A percentile compares a stretch with the other conserved stretches of the same genome.
These are phyloP conservation scores for Tachina grossa DNA, from an alignment of 2,888 invertebrate species.

Conservation along the genomic window DNA sequence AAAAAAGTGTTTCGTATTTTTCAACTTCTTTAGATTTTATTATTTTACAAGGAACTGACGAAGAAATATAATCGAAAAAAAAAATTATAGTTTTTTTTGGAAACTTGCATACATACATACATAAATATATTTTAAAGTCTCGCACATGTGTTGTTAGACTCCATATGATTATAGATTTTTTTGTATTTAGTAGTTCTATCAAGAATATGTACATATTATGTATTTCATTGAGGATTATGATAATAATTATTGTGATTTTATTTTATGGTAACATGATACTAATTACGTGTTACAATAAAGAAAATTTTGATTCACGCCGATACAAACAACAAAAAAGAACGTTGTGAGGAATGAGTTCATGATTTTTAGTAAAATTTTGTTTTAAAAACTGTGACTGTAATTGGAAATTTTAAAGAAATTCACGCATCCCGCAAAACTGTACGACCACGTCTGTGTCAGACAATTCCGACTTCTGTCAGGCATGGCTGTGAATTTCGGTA, in stretches of 20 bases:
- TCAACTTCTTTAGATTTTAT: conserved; percentile 16
- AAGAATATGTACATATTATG: not conserved
- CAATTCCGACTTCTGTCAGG: too few species aligned
- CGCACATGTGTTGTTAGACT: not conserved
- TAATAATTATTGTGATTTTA: conserved; percentile 35
- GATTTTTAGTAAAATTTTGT: too few species aligned
- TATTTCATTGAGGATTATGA: conserved; percentile 24
- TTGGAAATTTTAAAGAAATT: too few species aligned
- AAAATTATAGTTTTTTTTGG: conserved; percentile 9
- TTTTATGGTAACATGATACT: conserved; percentile 21
- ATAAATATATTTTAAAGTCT: not conserved
- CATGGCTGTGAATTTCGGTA: too few species aligned
- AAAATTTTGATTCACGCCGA: not conserved
- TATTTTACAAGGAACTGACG: conserved; percentile 22
- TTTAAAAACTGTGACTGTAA: too few species aligned
- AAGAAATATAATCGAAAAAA: not conserved
- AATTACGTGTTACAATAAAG: conserved; percentile 54
- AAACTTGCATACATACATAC: not conserved
- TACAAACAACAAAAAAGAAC: not conserved
- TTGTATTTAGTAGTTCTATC: not conserved
- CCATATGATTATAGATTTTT: not conserved
- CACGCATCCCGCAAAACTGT: too few species aligned
- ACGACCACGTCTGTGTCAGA: too few species aligned
- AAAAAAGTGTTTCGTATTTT: conserved; percentile 1
- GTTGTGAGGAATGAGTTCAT: too few species aligned